phyloP scores from a whole-genome alignment of 2,888 invertebrate species.

The Hydroisotoma schaefferi region DNA sequence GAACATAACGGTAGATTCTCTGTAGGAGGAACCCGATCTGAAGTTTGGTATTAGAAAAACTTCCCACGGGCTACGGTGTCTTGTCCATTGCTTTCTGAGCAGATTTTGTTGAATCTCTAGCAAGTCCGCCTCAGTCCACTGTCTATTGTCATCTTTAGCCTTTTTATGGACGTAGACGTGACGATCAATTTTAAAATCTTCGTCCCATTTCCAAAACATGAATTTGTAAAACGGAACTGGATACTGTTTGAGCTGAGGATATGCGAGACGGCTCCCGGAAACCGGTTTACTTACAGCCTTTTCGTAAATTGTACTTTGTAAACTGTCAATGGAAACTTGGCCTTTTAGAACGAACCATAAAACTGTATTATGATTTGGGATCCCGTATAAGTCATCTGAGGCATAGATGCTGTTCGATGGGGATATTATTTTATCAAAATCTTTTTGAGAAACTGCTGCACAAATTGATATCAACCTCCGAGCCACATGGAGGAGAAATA shows the following conservation, averaged over 20 bases:
- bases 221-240: constrained; percentile 31
- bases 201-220: constrained; percentile 35
- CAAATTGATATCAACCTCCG: constrained; percentile 21
- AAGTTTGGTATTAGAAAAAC: constrained; percentile 33
- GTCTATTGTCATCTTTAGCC: constrained; percentile 29
- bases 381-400: constrained; percentile 36
- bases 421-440: constrained; percentile 26
- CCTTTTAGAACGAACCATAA: constrained; percentile 33
- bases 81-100: constrained; percentile 36
- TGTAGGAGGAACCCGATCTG: constrained; percentile 18
- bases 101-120: constrained; percentile 34
- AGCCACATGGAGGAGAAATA: constrained; percentile 19
- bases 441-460: constrained; percentile 28
- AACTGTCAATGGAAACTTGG: constrained; percentile 24
- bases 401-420: constrained; percentile 25
- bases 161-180: constrained; percentile 36
- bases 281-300: constrained; percentile 26
- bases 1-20: constrained; percentile 27
- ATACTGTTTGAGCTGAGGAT: constrained; percentile 29
- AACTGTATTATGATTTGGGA: constrained; percentile 30
- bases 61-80: constrained; percentile 38
- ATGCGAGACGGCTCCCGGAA: constrained; percentile 23
- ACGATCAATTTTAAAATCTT: constrained; percentile 30
- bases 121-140: constrained; percentile 37
- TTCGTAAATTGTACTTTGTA: constrained; percentile 29